Percentiles rank a stretch among this genome's conserved stretches.
These are phyloP conservation scores for Selenia dentaria DNA, from an alignment of 2,888 invertebrate species.

Conservation along the genomic window DNA sequence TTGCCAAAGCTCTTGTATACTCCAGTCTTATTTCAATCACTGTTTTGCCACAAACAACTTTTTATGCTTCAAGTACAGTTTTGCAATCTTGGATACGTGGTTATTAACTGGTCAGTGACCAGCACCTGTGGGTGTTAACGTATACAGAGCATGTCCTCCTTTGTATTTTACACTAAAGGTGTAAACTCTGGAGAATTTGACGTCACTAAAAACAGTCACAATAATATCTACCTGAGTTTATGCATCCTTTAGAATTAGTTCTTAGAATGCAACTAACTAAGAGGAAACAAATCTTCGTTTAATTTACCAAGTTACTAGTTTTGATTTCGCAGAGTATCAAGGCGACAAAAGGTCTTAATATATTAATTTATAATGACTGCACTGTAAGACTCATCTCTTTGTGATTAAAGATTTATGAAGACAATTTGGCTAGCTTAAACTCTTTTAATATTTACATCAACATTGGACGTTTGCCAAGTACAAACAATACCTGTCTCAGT, in stretches of 20 bases:
- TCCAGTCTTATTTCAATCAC: constrained; percentile 9
- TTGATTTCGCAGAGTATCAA: too few relatives aligned
- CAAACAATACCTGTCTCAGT: constrained; percentile 58
- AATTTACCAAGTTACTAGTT: too few relatives aligned
- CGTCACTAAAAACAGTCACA: neutral
- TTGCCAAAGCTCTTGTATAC: neutral
- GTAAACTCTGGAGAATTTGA: neutral
- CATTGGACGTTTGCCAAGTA: constrained; percentile 66
- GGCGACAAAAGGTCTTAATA: too few relatives aligned
- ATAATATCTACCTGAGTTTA: too few relatives aligned
- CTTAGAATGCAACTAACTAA: too few relatives aligned
- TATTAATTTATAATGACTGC: too few relatives aligned
- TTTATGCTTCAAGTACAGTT: constrained; percentile 30
- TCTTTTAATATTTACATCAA: constrained; percentile 51
- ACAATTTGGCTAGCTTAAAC: constrained; percentile 44
- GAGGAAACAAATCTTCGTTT: too few relatives aligned
- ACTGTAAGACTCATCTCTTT: constrained; percentile 14
- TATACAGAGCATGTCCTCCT: constrained; percentile 18
- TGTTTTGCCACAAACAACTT: constrained; percentile 27
- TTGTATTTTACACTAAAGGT: constrained; percentile 5
- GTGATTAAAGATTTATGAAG: constrained; percentile 33
- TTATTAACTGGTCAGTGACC: constrained; percentile 36
- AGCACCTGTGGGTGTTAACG: constrained; percentile 29
- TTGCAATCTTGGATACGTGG: constrained; percentile 21
- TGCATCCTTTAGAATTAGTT: too few relatives aligned